Percentiles rank a stretch among this genome's conserved stretches.
phyloP scores from a whole-genome alignment of 1,140 invertebrate genomes.

The Bombus superbus region DNA sequence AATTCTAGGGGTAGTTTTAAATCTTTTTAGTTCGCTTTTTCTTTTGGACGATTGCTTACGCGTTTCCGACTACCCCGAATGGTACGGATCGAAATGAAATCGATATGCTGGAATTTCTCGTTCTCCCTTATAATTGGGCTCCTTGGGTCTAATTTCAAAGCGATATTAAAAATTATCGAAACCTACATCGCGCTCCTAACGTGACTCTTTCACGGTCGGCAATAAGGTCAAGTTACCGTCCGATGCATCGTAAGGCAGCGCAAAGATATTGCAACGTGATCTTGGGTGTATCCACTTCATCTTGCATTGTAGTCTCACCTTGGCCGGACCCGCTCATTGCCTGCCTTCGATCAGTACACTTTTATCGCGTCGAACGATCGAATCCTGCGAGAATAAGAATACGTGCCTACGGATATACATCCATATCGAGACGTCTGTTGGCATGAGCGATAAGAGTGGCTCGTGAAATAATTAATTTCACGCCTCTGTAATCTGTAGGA shows the following conservation, averaged over 20 bases:
- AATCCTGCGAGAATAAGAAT: conserved; percentile 17
- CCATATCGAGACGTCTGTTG: conserved; percentile 11
- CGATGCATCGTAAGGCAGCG: neutral
- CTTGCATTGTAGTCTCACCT: neutral
- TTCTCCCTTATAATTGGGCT: too few species aligned
- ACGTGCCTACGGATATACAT: conserved; percentile 23
- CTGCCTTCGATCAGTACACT: conserved; percentile 13
- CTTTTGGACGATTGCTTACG: too few species aligned
- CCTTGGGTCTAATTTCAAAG: neutral
- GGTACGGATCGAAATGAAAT: too few species aligned
- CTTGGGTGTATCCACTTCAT: conserved; percentile 22
- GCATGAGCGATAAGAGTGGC: conserved; percentile 10
- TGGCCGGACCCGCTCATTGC: neutral
- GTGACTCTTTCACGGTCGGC: neutral
- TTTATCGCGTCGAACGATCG: conserved; percentile 35
- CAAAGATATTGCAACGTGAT: conserved; percentile 33
- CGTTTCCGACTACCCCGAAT: too few species aligned
- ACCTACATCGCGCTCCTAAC: conserved; percentile 23
- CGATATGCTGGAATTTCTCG: too few species aligned
- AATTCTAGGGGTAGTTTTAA: too few species aligned
- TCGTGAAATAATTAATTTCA: conserved; percentile 51
- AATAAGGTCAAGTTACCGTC: conserved; percentile 18
- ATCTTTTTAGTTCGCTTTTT: too few species aligned
- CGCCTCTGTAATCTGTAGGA: conserved; percentile 32
- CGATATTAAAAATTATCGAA: neutral